These are phyloP conservation scores for Megaceryle maxima DNA, from an alignment of 2,113 vertebrate genomes.

Conservation along the genomic window DNA sequence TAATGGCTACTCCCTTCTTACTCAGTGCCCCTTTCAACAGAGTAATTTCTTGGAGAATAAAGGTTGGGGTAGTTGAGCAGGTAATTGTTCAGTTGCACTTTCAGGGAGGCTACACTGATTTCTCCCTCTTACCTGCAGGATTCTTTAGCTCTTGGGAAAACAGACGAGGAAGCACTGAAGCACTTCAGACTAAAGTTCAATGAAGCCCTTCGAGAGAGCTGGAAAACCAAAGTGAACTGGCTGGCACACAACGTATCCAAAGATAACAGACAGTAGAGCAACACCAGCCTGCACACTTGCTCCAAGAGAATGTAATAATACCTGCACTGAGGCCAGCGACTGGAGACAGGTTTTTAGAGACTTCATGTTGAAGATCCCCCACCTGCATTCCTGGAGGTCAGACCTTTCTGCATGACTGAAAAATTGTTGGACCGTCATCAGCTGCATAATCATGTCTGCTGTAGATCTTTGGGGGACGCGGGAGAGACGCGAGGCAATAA, in stretches of 20 bases:
- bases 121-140: slow-evolving; percentile 77
- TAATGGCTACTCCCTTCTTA: not conserved
- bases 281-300: not conserved
- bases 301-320: not conserved
- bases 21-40: not conserved
- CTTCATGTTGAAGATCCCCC: not conserved
- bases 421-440: not conserved
- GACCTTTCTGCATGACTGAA: not conserved
- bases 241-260: slow-evolving; percentile 96
- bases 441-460: not conserved
- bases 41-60: not conserved
- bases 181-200: slow-evolving; percentile 98
- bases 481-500: not conserved
- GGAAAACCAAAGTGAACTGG: slow-evolving; percentile 99
- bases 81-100: not conserved
- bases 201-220: slow-evolving; percentile 94
- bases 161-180: slow-evolving; percentile 93
- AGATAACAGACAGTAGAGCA: slow-evolving; percentile 87
- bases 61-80: not conserved
- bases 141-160: slow-evolving; percentile 91
- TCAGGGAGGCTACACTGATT: not conserved
- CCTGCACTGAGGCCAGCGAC: not conserved
- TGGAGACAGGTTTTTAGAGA: not conserved
- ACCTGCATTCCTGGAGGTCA: not conserved
- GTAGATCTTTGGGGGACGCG: not conserved